Base-by-base conservation (phyloP, 1,140 invertebrate genomes). In the Tetramorium alpestre region DNA sequence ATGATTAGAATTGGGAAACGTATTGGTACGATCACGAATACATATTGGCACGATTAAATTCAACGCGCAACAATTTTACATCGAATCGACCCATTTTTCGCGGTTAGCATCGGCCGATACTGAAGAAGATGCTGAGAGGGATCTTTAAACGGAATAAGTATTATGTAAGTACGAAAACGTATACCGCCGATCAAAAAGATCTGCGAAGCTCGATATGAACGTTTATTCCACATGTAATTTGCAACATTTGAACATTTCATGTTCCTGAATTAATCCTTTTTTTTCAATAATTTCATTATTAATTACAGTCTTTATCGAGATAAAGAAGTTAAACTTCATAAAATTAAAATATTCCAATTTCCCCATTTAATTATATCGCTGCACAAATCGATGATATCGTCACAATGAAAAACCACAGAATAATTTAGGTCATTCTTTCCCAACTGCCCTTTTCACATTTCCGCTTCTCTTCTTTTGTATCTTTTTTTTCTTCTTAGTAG, bases 21-120 rank as follows among this genome's bases (percentile, higher is more conserved):
- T 13, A 49, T n/a, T 16, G 25, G 70, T 65, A 67, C 28, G 28
- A 78, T 44, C 33, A 41, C 33, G 33, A 18, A 44, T 58, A 58
- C 33, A 51, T 38, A 49, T 81, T 81, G 78, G 64, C 64, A 81
- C 78, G 47, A 81, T 56, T 81, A 44, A 69, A 81, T 81, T 70
- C 64, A 56, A 69, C 64, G 64, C 64, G 47, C 64, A 47, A 47
- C 33, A 70, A 70, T 81, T 70, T 51, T 56, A 58, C 18, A 18
- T 70, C 51, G 49, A 44, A 44, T 70, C 65, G 64, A 70, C 49
- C 64, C 33, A 70, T 70, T 81, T 56, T 38, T 38, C 28, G 7
- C 11, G 44, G 38, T 16, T 49, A n/a, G 28, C n/a, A 67, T 25
- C 38, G 47, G 47, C 64, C 51, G 64, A 56, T n/a, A 33, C 18